Base-by-base conservation (phyloP, 1,140 invertebrate genomes). In the Formica exsecta region DNA sequence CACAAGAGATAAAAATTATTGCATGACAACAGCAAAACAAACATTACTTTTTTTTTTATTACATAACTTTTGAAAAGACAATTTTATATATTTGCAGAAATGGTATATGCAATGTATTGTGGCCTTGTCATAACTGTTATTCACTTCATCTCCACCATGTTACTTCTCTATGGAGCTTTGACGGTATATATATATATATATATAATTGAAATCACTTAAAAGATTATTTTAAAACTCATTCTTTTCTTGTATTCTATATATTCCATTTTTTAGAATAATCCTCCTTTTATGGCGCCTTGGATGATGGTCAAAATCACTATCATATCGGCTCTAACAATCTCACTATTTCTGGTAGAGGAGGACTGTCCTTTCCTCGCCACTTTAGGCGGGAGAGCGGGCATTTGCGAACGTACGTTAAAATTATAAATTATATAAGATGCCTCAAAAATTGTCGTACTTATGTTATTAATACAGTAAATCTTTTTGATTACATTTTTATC, bases 261-360 rank as follows among this genome's bases (percentile, higher is more conserved):
- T 16, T 83, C 57, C 9, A n/a, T 87, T 91, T 88, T 88, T 85
- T 86, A 96, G 95, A 94, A 94, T 57, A 94, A 95, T 84, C 94
- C 95, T 71, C 94, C 94, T 51, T 93, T 95, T 7, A 94, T 96
- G 90, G 86, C 94, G 44, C 95, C 95, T 3, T 96, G 95, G 95
- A 93, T 96, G 93, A 94, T 93, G 91, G 91, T 94, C 16, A 94
- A 93, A 92, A 94, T 95, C 90, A 94, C 94, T 76, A 93, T 94
- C 87, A 94, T 95, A 81, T 92, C 93, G 11, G 92, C 93, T 0
- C 48, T 93, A 59, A 89, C 93, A 9, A 92, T 95, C 64, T 94
- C 93, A 8, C 38, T 95, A 25, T 94, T 95, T 83, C 84, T 95
- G 25, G 91, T 95, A 32, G 91, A 94, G 90, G 88, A 95, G 89